Percentiles rank a stretch among this genome's conserved stretches.
Conservation (phyloP, 1,140 invertebrate species). For the Anastrepha ludens region DNA sequence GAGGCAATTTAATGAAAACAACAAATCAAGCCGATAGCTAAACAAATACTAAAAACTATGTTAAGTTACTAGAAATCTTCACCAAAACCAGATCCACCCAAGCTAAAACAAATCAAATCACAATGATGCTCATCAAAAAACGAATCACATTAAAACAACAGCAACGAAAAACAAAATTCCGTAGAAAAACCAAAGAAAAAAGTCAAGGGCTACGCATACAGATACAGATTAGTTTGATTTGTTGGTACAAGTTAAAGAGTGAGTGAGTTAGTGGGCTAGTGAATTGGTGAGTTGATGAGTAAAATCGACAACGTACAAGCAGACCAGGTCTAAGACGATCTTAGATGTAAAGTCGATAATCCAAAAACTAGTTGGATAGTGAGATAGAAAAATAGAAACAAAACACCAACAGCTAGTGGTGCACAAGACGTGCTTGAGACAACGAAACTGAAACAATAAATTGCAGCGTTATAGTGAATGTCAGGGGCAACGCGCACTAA, state of each 20-base stretch:
- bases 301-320: neutral
- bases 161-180: conserved; percentile 31
- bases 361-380: conserved; percentile 35
- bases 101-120: conserved; percentile 17
- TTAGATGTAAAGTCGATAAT: conserved; percentile 19
- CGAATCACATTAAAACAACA: conserved; percentile 1
- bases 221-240: neutral
- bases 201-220: conserved; percentile 45
- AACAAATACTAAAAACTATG: neutral
- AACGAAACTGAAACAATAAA: conserved; percentile 42
- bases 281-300: neutral
- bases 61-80: neutral
- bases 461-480: conserved; percentile 33
- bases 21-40: conserved; percentile 19
- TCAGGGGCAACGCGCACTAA: neutral
- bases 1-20: conserved; percentile 23
- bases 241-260: neutral
- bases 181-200: conserved; percentile 22
- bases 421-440: neutral
- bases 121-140: conserved; percentile 9
- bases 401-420: neutral
- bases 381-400: neutral
- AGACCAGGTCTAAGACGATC: neutral
- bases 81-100: neutral
- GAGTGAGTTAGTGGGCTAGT: neutral